phyloP scores from a whole-genome alignment of 2,113 vertebrate genomes.

The Turnix velox region DNA sequence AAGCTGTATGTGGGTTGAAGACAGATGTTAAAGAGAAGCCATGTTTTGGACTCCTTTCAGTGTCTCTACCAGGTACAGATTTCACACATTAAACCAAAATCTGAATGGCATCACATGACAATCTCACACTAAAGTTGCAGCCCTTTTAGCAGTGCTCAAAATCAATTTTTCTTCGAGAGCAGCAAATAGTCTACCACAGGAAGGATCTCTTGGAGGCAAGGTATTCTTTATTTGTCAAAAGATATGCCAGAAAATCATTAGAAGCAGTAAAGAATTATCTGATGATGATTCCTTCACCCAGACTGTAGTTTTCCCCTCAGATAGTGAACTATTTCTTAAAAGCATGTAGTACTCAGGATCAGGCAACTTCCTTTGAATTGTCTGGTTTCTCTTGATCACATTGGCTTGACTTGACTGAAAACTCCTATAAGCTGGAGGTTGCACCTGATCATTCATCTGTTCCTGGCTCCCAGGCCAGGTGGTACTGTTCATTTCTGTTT shows the following conservation, averaged over 20 bases:
- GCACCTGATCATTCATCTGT: background rate
- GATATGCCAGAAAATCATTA: background rate
- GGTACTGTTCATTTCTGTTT: background rate
- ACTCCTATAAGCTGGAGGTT: background rate
- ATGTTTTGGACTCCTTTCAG: background rate
- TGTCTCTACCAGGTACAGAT: background rate
- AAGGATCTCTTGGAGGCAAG: background rate
- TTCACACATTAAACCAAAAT: background rate
- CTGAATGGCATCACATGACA: background rate
- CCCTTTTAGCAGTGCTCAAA: background rate
- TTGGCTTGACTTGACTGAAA: background rate
- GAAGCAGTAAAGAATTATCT: background rate
- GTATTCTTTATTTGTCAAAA: constrained; percentile 1
- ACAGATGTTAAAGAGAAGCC: background rate
- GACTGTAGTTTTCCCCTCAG: background rate
- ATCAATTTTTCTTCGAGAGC: background rate
- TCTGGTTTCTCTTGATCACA: background rate
- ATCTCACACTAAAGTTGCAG: background rate
- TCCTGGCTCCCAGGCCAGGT: background rate
- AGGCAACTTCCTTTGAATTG: background rate
- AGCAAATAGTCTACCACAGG: background rate
- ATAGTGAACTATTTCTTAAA: background rate
- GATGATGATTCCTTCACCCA: background rate
- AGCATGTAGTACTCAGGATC: background rate
- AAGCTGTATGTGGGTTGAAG: background rate